Evolutionary conservation across 64 coral and sea anemone genomes (phyloP).

Genomic region (Montipora sp.): DNA sequence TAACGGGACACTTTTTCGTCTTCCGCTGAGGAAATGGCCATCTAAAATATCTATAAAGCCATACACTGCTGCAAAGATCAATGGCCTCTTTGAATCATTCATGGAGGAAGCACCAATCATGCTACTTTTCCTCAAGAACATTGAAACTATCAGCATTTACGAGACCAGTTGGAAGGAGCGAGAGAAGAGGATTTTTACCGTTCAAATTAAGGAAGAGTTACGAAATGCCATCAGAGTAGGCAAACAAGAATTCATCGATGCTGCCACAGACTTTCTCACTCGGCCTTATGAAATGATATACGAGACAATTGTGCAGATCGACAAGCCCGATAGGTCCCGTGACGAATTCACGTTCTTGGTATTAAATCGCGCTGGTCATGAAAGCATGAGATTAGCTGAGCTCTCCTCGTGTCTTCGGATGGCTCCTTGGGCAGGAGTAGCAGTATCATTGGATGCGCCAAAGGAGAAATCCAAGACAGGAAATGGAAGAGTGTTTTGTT

Average conservation of each 20-base stretch:
- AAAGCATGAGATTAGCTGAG: conserved; percentile 58
- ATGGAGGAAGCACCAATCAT: conserved; percentile 83
- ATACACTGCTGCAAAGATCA: conserved; percentile 83
- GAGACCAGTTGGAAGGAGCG: conserved; percentile 72
- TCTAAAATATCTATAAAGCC: conserved; percentile 91
- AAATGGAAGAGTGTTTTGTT: conserved; percentile 95
- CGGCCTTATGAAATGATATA: conserved; percentile 81
- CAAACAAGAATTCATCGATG: conserved; percentile 73
- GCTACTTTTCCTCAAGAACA: conserved; percentile 89
- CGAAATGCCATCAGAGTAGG: conserved; percentile 59
- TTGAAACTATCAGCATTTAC: conserved; percentile 86
- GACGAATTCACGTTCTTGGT: conserved; percentile 72
- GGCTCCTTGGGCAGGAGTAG: conserved; percentile 89
- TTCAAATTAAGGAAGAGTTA: conserved; percentile 75
- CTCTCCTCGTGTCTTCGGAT: conserved; percentile 66
- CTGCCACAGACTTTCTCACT: conserved; percentile 38
- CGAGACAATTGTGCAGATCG: conserved; percentile 73
- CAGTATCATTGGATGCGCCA: conserved; percentile 54
- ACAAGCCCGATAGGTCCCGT: conserved; percentile 40
- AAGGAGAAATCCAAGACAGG: conserved; percentile 10
- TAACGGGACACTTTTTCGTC: conserved; percentile 88
- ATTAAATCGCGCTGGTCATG: conserved; percentile 79
- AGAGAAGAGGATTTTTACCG: conserved; percentile 69
- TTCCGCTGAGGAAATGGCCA: conserved; percentile 93
- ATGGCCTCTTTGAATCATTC: conserved; percentile 83